Evolutionary conservation across 2,797 vertebrate species (phyloP).

Genomic region (Linurgus olivaceus): DNA sequence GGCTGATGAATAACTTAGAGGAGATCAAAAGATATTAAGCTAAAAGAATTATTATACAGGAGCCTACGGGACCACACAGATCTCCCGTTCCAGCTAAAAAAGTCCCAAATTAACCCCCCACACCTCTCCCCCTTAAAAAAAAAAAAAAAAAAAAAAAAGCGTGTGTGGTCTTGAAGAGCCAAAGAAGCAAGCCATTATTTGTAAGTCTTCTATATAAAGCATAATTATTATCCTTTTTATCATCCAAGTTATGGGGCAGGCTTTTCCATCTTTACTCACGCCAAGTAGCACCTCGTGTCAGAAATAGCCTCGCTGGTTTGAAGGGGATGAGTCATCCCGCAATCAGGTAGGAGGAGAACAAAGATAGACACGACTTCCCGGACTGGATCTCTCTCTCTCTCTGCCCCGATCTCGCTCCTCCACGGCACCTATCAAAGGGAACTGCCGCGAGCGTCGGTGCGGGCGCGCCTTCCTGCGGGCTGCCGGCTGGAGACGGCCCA

Average conservation of each 20-base stretch:
- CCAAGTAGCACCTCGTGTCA: conserved; percentile 64
- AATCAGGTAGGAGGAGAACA: conserved; percentile 67
- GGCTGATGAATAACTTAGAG: conserved; percentile 78
- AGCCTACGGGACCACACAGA: conserved; percentile 81
- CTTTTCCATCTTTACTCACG: conserved; percentile 68
- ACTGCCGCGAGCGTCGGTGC: not conserved
- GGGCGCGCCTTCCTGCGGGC: conserved; percentile 1
- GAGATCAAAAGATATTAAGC: conserved; percentile 84
- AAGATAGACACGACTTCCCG: conserved; percentile 58
- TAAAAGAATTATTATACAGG: conserved; percentile 78
- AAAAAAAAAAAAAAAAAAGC: conserved; percentile 15
- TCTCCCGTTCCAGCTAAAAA: conserved; percentile 70
- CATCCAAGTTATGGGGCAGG: conserved; percentile 67
- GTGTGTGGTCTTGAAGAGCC: conserved; percentile 76
- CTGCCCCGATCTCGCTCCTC: not conserved
- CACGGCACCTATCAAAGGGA: conserved; percentile 56
- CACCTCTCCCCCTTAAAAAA: conserved; percentile 32
- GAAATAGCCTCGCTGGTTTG: conserved; percentile 59
- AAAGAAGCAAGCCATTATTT: conserved; percentile 66
- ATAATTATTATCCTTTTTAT: conserved; percentile 75
- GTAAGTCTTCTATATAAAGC: conserved; percentile 75
- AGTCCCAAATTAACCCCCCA: conserved; percentile 67
- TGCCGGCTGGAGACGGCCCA: conserved; percentile 48
- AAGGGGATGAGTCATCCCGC: conserved; percentile 55
- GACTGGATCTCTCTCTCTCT: conserved; percentile 35